Conservation (phyloP, 2,888 invertebrate genomes). For the Nasonovia ribisnigri region DNA sequence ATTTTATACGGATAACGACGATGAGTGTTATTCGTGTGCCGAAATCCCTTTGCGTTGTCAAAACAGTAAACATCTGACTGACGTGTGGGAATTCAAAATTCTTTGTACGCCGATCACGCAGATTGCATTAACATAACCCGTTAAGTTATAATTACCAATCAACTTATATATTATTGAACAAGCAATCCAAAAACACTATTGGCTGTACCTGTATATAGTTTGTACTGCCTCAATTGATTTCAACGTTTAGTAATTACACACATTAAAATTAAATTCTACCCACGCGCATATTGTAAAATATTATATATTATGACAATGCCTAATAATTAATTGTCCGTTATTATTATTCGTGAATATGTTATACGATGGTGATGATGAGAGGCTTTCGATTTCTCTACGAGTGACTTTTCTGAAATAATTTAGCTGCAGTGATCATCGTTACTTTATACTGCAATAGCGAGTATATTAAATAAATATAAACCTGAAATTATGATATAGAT, state of each 20-base stretch:
- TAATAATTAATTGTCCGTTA: no score
- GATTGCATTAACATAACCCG: slow-evolving; percentile 24
- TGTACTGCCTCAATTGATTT: not conserved
- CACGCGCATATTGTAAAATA: no score
- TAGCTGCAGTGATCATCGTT: not conserved
- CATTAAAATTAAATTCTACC: not conserved
- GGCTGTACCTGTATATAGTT: not conserved
- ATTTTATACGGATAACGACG: not conserved
- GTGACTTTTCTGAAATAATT: not conserved
- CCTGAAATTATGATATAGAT: not conserved
- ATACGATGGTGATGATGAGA: not conserved
- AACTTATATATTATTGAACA: slow-evolving; percentile 8
- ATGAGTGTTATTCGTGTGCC: not conserved
- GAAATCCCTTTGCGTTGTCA: not conserved
- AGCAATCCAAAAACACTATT: slow-evolving; percentile 12
- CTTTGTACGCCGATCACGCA: not conserved
- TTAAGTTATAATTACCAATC: slow-evolving; percentile 26
- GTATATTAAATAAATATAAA: not conserved
- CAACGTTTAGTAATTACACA: not conserved
- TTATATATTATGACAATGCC: no score
- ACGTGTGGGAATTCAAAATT: not conserved
- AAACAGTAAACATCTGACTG: not conserved
- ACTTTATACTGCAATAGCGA: not conserved
- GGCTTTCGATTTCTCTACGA: not conserved
- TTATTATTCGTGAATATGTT: not conserved